Conservation (phyloP, 2,888 invertebrate species). For the Dione juno region DNA sequence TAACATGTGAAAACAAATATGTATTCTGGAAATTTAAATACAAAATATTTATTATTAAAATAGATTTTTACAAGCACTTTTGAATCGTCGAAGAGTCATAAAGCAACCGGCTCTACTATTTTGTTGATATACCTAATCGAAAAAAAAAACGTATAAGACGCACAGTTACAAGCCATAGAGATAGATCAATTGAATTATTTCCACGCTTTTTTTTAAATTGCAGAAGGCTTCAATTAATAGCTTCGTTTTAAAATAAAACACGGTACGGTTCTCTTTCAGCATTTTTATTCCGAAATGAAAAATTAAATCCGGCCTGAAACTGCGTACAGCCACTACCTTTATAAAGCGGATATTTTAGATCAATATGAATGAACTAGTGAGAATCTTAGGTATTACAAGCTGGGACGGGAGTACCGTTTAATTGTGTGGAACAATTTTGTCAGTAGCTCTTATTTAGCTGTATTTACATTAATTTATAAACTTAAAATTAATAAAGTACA, state of each 20-base stretch:
- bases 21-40: too few species aligned
- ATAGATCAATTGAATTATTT: slow-evolving; percentile 2
- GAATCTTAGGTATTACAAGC: neutral
- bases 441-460: neutral
- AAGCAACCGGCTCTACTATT: neutral
- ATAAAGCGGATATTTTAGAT: slow-evolving; percentile 22
- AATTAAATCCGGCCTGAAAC: slow-evolving; percentile 12
- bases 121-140: neutral
- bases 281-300: slow-evolving; percentile 24
- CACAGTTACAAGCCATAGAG: neutral
- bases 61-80: neutral
- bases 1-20: too few species aligned
- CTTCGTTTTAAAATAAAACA: slow-evolving; percentile 7
- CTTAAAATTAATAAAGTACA: too few species aligned
- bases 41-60: neutral
- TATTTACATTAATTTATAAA: neutral
- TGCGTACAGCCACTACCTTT: neutral
- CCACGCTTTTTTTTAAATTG: slow-evolving; percentile 5
- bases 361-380: slow-evolving; percentile 4
- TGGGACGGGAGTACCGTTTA: neutral
- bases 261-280: neutral
- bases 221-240: slow-evolving; percentile 2
- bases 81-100: too few species aligned
- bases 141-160: neutral
- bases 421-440: neutral